Evolutionary conservation across 1,140 invertebrate species (phyloP).

Genomic region (Popillia japonica): DNA sequence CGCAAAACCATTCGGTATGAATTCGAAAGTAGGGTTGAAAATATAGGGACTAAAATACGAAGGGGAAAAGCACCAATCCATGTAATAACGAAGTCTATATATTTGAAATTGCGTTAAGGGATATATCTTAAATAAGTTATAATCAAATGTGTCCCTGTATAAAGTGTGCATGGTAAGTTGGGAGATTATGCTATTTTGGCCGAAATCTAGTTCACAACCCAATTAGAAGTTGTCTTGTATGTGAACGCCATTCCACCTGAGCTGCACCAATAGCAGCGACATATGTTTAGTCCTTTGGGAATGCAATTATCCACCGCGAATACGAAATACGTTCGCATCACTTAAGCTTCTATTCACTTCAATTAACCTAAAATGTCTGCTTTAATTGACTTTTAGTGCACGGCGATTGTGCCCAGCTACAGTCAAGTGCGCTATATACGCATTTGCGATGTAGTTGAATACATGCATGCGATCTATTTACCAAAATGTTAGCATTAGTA

Average conservation of each 20-base stretch:
- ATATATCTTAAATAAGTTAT: too few relatives aligned
- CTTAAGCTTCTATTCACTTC: background rate
- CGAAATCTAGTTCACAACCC: background rate
- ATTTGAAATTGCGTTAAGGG: too few relatives aligned
- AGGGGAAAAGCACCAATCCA: too few relatives aligned
- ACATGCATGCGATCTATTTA: too few relatives aligned
- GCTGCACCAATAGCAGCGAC: background rate
- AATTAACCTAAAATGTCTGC: constrained; percentile 8
- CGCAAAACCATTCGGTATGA: background rate
- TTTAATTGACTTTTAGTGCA: constrained; percentile 2
- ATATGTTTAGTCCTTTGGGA: background rate
- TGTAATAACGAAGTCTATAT: too few relatives aligned
- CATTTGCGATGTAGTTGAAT: too few relatives aligned
- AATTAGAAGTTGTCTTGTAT: background rate
- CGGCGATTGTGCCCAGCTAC: background rate
- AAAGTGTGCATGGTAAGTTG: too few relatives aligned
- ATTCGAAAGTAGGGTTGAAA: constrained; percentile 14
- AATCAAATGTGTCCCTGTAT: too few relatives aligned
- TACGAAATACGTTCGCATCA: background rate
- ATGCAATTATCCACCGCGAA: constrained; percentile 9
- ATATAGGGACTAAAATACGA: background rate
- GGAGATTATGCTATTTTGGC: too few relatives aligned
- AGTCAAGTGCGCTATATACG: background rate
- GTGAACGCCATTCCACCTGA: background rate
- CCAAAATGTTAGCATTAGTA: too few relatives aligned